A percentile compares a stretch with the other conserved stretches of the same genome.
Evolutionary conservation across 2,888 invertebrate species (phyloP).

Genomic region (Amblyjoppa fuscipennis): DNA sequence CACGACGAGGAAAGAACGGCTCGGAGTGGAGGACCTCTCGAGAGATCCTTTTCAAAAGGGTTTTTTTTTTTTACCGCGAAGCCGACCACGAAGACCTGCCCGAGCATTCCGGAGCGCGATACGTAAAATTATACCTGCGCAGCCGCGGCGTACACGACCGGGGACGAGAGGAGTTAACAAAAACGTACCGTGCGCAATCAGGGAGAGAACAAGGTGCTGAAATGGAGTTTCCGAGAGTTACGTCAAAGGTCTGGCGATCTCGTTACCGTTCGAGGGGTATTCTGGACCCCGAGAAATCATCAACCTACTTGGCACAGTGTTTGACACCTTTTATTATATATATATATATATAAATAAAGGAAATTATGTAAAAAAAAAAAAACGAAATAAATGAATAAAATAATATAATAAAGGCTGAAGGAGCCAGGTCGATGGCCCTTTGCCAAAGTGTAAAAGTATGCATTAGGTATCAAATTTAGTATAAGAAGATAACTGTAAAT

Average conservation of each 20-base stretch:
- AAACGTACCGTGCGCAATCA: neutral
- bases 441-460: no score
- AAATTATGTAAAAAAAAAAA: no score
- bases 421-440: no score
- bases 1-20: conserved; percentile 68
- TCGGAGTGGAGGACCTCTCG: conserved; percentile 76
- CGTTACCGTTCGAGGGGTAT: neutral
- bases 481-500: no score
- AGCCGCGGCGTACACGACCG: neutral
- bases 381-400: no score
- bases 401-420: no score
- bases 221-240: neutral
- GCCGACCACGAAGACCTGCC: conserved; percentile 31
- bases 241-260: neutral
- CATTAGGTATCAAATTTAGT: no score
- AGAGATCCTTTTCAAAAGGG: conserved; percentile 75
- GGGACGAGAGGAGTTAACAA: neutral
- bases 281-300: neutral
- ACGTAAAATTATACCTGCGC: conserved; percentile 7
- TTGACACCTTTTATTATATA: neutral
- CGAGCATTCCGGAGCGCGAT: conserved; percentile 27
- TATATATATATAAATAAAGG: no score
- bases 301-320: neutral
- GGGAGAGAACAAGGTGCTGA: neutral
- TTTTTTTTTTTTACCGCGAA: conserved; percentile 24